Evolutionary conservation across 1,140 invertebrate genomes (phyloP), one percentile per base, ranked within the genome.

Genomic region (Eumaeus atala): DNA sequence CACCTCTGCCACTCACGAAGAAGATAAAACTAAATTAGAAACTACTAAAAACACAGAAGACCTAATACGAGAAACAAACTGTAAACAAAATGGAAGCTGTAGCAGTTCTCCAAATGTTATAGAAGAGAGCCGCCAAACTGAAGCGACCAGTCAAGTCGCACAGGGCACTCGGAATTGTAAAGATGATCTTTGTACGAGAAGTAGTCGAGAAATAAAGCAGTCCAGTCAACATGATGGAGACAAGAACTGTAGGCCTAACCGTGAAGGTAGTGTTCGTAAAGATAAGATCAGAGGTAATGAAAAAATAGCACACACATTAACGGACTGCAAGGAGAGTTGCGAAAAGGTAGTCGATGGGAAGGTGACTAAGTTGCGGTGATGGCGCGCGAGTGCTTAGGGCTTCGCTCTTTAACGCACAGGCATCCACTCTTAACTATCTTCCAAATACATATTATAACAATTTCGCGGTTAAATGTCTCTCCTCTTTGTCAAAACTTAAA

Each of bases 21-120:
- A 67, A 21, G 62, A 70, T 38, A 61, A 28, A 28, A 28, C 6
- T 2, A 28, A 28, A 28, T 28, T 28, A 28, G 6, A 28, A 28
- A 28, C 21, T 28, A 28, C 21, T 3, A 28, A 28, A 2, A 28
- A 59, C 54, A 44, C 14, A 9, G 40, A 44, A 44, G 40, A 44
- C 35, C 16, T 61, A 61, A 33, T 18, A 14, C 16, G 40, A 17
- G 12, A 17, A 16, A 16, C 12, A 16, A 44, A 44, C 14, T 9
- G 12, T 14, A 14, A 14, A 14, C 12, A 56, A 38, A 52, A 34
- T 6, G 21, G 50, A 49, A 48, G 17, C 56, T 40, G 21, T 40
- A 44, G 9, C 14, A 17, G n/a, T 1, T 6, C 40, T 6, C 40
- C 14, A 44, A 44, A 44, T 9, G 14, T 9, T 44, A 6, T 2